Conservation (phyloP, 2,888 invertebrate species). For the Noctua pronuba region DNA sequence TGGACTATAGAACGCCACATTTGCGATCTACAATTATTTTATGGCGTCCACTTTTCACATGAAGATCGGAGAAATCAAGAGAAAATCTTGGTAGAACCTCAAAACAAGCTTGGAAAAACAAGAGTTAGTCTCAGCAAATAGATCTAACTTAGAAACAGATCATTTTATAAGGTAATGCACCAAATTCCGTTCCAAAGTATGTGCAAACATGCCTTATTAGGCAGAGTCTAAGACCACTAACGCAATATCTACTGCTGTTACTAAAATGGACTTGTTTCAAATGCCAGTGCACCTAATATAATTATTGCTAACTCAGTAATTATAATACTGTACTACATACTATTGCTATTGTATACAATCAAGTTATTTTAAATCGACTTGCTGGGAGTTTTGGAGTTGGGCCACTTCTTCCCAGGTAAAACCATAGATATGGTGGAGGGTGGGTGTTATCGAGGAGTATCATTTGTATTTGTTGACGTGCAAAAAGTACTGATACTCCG, state of each 20-base stretch:
- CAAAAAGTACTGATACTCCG: background rate
- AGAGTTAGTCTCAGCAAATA: background rate
- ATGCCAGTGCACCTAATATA: conserved; percentile 22
- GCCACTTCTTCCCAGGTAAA: background rate
- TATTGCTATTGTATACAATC: background rate
- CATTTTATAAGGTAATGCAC: conserved; percentile 35
- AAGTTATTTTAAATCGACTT: background rate
- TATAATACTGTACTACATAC: background rate
- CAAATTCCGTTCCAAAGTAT: conserved; percentile 37
- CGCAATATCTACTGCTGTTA: conserved; percentile 28
- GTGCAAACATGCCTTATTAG: conserved; percentile 31
- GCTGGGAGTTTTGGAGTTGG: background rate
- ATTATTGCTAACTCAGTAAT: conserved; percentile 6
- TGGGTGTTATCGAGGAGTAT: background rate
- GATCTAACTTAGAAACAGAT: conserved; percentile 13
- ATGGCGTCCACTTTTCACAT: background rate
- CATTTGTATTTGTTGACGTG: background rate
- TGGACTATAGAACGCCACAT: background rate
- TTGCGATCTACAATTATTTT: background rate
- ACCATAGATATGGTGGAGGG: background rate
- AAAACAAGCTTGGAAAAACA: background rate
- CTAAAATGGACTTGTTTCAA: conserved; percentile 32
- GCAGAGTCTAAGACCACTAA: conserved; percentile 15
- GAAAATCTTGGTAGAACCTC: background rate
- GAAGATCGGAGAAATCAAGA: background rate